These are phyloP conservation scores for Drosophila lutescens DNA, from an alignment of 2,888 invertebrate genomes.

Conservation along the genomic window DNA sequence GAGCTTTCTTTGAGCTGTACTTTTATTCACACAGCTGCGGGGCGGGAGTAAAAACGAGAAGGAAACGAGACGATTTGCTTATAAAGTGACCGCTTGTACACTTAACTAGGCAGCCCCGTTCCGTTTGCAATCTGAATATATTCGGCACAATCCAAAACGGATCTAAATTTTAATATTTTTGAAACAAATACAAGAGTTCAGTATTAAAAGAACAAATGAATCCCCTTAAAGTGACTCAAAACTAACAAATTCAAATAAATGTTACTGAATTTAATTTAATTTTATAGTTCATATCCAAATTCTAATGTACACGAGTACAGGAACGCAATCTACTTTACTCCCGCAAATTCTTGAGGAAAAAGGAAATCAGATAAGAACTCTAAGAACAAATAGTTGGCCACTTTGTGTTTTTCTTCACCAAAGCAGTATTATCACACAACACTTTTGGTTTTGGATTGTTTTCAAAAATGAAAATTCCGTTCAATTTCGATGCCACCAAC, in stretches of 20 bases:
- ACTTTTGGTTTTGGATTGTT: not conserved
- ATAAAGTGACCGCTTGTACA: conserved; percentile 31
- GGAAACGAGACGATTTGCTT: conserved; percentile 34
- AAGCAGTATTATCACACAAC: not conserved
- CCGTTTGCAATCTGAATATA: conserved; percentile 27
- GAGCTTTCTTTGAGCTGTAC: conserved; percentile 33
- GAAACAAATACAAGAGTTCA: not conserved
- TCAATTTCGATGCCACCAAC: conserved; percentile 12
- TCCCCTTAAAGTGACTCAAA: no score
- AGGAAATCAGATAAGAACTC: not conserved
- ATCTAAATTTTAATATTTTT: conserved; percentile 9
- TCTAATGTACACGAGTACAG: no score
- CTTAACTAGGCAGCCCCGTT: conserved; percentile 30
- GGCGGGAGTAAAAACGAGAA: conserved; percentile 55
- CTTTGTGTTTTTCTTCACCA: not conserved
- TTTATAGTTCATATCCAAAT: no score
- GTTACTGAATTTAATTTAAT: no score
- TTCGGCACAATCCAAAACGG: conserved; percentile 10
- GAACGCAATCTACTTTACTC: no score
- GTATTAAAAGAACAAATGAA: no score
- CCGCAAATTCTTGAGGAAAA: not conserved
- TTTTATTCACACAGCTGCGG: conserved; percentile 38
- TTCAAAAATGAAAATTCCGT: conserved; percentile 2
- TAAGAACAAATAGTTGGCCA: no score
- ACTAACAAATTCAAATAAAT: no score